Conservation (phyloP, 1,140 invertebrate genomes). For the Aphelenchoides fujianensis region DNA sequence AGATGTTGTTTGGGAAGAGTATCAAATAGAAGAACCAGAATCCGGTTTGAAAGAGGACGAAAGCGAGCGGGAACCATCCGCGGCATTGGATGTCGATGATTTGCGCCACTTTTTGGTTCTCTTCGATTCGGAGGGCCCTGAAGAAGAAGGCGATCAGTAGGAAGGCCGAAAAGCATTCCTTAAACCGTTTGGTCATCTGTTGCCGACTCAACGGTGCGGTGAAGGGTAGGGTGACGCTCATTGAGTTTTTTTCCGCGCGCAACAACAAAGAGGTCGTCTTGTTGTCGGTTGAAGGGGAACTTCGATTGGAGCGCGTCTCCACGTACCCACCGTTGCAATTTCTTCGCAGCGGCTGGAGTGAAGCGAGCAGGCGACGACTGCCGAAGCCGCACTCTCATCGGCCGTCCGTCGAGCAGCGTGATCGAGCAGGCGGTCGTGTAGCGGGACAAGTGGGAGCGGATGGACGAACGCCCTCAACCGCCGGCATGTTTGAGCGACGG, state of each 20-base stretch:
- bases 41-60: conserved; percentile 46
- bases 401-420: too few relatives aligned
- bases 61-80: conserved; percentile 43
- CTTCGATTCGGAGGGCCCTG: conserved; percentile 42
- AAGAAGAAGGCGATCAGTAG: conserved; percentile 18
- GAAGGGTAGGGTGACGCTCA: neutral
- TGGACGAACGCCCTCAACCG: too few relatives aligned
- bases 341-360: too few relatives aligned
- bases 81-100: conserved; percentile 41
- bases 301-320: conserved; percentile 5
- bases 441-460: too few relatives aligned
- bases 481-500: too few relatives aligned
- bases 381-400: too few relatives aligned
- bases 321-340: conserved; percentile 17
- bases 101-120: conserved; percentile 50
- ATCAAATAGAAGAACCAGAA: conserved; percentile 33
- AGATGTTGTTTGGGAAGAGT: conserved; percentile 2
- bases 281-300: neutral
- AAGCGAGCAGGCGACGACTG: too few relatives aligned
- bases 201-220: neutral
- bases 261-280: conserved; percentile 10
- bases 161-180: neutral
- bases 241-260: neutral
- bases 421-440: too few relatives aligned
- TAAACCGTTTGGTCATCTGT: conserved; percentile 13